A percentile compares a stretch with the other conserved stretches of the same genome.
phyloP scores from a whole-genome alignment of 2,113 vertebrate species.

The Hypomesus transpacificus region DNA sequence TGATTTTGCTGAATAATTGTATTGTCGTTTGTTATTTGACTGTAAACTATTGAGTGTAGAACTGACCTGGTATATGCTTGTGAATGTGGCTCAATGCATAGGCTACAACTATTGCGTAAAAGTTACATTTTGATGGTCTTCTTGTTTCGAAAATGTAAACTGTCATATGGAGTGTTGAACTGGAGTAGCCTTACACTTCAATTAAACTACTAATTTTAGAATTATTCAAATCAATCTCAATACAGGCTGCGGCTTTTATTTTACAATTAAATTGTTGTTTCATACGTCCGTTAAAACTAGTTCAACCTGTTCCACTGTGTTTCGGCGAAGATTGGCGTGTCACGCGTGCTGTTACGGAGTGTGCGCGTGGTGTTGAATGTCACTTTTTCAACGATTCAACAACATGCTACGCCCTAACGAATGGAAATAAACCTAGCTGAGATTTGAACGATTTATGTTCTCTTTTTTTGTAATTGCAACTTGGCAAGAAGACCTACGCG shows the following conservation, averaged over 20 bases:
- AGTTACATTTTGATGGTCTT: background rate
- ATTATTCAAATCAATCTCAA: background rate
- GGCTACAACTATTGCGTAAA: background rate
- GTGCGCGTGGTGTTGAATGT: slow-evolving; percentile 36
- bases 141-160: background rate
- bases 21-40: background rate
- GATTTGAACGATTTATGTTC: background rate
- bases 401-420: slow-evolving; percentile 39
- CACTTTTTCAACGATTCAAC: slow-evolving; percentile 43
- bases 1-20: background rate
- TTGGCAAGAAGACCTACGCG: background rate
- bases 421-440: slow-evolving; percentile 1
- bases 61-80: background rate
- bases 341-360: background rate
- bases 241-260: background rate
- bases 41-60: background rate
- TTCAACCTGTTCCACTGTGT: slow-evolving; percentile 41
- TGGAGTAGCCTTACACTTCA: background rate
- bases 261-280: background rate
- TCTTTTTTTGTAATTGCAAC: background rate
- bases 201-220: too few relatives aligned
- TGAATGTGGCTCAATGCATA: background rate
- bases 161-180: background rate
- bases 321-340: background rate
- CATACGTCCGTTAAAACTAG: slow-evolving; percentile 20